Conservation (phyloP, 2,888 invertebrate species). For the Lordiphosa andalusiaca region DNA sequence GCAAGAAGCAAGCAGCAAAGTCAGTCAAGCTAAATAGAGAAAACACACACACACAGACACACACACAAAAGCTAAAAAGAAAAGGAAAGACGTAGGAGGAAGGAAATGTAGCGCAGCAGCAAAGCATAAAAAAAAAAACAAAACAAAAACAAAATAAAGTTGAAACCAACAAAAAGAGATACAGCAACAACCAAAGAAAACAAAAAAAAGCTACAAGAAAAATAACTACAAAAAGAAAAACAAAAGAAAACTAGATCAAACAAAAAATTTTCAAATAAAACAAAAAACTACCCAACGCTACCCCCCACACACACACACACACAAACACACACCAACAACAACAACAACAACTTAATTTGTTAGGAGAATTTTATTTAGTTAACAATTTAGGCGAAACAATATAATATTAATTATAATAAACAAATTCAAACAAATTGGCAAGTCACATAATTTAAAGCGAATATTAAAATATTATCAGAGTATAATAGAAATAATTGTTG, state of each 20-base stretch:
- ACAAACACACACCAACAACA: slow-evolving; percentile 10
- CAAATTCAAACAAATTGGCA: slow-evolving; percentile 44
- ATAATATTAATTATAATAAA: too few species aligned
- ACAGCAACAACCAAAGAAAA: slow-evolving; percentile 78
- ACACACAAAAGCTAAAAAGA: slow-evolving; percentile 34
- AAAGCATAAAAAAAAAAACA: slow-evolving; percentile 50
- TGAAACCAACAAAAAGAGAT: slow-evolving; percentile 48
- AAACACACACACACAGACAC: slow-evolving; percentile 40
- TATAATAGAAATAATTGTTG: slow-evolving; percentile 27
- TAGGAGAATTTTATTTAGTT: slow-evolving; percentile 68
- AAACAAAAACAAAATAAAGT: slow-evolving; percentile 10
- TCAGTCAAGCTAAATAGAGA: slow-evolving; percentile 14
- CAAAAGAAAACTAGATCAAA: slow-evolving; percentile 19
- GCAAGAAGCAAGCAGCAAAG: slow-evolving; percentile 10
- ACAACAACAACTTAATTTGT: slow-evolving; percentile 49
- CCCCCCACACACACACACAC: slow-evolving; percentile 24
- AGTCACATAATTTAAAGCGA: slow-evolving; percentile 61
- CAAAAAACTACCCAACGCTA: slow-evolving; percentile 60
- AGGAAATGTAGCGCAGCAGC: slow-evolving; percentile 47
- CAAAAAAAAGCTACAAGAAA: slow-evolving; percentile 56
- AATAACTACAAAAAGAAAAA: slow-evolving; percentile 28
- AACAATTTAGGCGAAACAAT: slow-evolving; percentile 57
- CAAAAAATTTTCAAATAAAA: slow-evolving; percentile 22
- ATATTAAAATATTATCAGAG: slow-evolving; percentile 51
- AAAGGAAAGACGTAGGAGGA: slow-evolving; percentile 32